A percentile compares a stretch with the other conserved stretches of the same genome.
Conservation (phyloP, 2,797 vertebrate species). For the Euthynnus affinis region DNA sequence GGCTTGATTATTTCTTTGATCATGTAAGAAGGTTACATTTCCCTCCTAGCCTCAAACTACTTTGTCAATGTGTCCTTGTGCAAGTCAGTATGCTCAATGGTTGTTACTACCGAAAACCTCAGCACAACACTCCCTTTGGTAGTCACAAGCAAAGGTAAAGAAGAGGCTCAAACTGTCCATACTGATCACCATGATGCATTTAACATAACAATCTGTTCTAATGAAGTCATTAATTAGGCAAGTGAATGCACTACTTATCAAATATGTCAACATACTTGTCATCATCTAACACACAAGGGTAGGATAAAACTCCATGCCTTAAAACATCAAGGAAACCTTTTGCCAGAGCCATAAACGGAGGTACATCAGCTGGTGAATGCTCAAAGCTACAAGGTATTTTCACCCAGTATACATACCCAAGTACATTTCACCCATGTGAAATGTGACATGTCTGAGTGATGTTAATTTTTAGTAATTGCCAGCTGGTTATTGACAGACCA, state of each 20-base stretch:
- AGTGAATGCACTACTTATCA: constrained; percentile 32
- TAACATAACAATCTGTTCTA: not conserved
- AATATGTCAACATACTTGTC: constrained; percentile 19
- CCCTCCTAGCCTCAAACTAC: not conserved
- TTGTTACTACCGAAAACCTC: not conserved
- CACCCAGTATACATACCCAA: not conserved
- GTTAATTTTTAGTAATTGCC: constrained; percentile 19
- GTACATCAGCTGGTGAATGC: constrained; percentile 5
- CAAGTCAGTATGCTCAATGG: not conserved
- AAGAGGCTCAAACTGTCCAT: constrained; percentile 22
- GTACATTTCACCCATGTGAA: constrained; percentile 1
- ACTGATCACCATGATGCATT: constrained; percentile 1
- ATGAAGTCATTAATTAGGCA: constrained; percentile 18
- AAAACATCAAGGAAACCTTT: constrained; percentile 8
- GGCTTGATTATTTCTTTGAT: not conserved
- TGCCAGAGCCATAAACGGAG: not conserved
- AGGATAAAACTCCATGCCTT: not conserved
- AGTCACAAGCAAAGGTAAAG: not conserved
- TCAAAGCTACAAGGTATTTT: constrained; percentile 17
- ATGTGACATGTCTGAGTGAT: constrained; percentile 15
- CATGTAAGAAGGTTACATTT: not conserved
- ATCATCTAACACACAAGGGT: not conserved
- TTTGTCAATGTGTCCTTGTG: not conserved
- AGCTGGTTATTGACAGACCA: constrained; percentile 1
- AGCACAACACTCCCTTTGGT: not conserved